Percentiles rank a stretch among this genome's conserved stretches.
Conservation (phyloP, 2,888 invertebrate genomes). For the Drosophila mettleri region DNA sequence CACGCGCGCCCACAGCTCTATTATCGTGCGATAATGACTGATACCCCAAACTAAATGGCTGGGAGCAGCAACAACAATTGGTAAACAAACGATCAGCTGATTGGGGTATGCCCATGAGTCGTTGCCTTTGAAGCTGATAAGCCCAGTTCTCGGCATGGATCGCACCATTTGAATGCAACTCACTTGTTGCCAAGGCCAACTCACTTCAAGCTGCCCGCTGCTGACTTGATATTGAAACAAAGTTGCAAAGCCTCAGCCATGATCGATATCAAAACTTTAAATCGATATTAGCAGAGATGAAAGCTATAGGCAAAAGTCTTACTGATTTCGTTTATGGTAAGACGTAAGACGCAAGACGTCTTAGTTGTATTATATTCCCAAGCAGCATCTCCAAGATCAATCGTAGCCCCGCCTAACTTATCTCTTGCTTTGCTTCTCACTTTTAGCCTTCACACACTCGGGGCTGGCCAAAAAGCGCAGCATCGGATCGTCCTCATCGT, state of each 20-base stretch:
- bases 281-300: no score
- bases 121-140: constrained; percentile 15
- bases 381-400: background rate
- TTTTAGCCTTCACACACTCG: constrained; percentile 60
- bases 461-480: constrained; percentile 50
- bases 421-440: no score
- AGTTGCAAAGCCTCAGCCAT: no score
- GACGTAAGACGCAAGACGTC: no score
- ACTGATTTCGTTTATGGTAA: no score
- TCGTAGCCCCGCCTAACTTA: background rate
- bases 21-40: constrained; percentile 14
- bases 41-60: background rate
- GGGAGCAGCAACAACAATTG: background rate
- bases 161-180: constrained; percentile 24
- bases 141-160: constrained; percentile 8
- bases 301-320: no score
- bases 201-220: no score
- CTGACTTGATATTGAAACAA: background rate
- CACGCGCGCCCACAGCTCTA: constrained; percentile 9
- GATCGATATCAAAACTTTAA: no score
- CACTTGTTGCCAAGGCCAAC: constrained; percentile 26
- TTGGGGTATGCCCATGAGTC: constrained; percentile 8
- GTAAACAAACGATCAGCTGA: constrained; percentile 32
- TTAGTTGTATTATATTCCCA: no score
- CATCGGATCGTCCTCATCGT: constrained; percentile 18